phyloP scores from a whole-genome alignment of 2,888 invertebrate species.

The Ferrisia virgata region DNA sequence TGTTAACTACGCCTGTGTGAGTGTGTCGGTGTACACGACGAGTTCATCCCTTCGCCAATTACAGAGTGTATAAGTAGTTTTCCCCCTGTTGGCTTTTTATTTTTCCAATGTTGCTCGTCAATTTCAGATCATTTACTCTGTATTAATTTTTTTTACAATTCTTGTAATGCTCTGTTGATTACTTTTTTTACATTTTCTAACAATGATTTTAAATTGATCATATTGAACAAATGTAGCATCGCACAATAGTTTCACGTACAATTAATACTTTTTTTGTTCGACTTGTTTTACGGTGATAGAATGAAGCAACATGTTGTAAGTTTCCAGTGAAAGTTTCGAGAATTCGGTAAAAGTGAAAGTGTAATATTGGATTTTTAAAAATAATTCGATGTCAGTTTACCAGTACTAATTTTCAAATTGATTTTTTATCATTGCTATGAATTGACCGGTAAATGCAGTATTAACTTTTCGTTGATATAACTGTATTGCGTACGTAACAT shows the following conservation, averaged over 20 bases:
- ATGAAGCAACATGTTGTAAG: slow-evolving; percentile 39
- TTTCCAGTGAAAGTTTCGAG: neutral
- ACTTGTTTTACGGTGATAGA: neutral
- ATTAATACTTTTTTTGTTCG: neutral
- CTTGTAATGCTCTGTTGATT: neutral
- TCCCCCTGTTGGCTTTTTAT: neutral
- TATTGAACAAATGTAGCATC: neutral
- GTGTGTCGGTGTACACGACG: neutral
- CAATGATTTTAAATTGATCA: neutral
- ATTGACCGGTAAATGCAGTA: neutral
- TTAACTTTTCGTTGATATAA: neutral
- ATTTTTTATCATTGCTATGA: neutral
- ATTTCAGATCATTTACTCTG: slow-evolving; percentile 16
- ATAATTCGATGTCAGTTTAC: neutral
- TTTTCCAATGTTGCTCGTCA: slow-evolving; percentile 11
- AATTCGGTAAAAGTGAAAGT: slow-evolving; percentile 23
- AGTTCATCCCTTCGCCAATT: slow-evolving; percentile 27
- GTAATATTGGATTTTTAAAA: neutral
- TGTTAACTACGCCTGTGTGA: neutral
- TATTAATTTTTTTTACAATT: neutral
- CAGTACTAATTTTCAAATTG: neutral
- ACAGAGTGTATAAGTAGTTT: slow-evolving; percentile 25
- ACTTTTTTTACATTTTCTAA: neutral
- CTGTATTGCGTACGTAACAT: neutral
- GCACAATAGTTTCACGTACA: neutral